phyloP scores from a whole-genome alignment of 2,797 vertebrate species.

The Danio albolineatus region DNA sequence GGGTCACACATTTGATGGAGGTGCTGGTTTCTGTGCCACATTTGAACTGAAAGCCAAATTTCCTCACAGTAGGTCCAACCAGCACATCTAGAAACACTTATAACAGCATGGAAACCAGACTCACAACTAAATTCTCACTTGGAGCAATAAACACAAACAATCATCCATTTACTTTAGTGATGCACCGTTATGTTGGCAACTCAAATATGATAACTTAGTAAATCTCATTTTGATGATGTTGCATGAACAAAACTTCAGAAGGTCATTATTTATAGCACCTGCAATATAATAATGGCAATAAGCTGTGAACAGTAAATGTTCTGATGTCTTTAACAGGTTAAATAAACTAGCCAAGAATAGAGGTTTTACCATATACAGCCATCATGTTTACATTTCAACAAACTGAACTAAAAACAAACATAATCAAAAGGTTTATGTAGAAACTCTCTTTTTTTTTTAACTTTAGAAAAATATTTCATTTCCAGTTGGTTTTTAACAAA shows the following conservation, averaged over 20 bases:
- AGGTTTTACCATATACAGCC: neutral
- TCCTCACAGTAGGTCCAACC: neutral
- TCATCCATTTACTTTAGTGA: neutral
- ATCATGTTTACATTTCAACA: neutral
- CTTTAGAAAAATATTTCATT: too few relatives aligned
- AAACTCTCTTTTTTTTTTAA: neutral
- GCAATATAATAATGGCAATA: neutral
- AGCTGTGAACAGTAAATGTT: neutral
- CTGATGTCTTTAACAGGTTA: neutral
- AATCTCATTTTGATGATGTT: neutral
- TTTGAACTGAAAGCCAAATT: constrained; percentile 5
- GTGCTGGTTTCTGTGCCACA: neutral
- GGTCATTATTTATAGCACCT: too few relatives aligned
- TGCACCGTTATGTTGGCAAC: neutral
- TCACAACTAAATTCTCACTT: neutral
- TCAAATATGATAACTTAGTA: neutral
- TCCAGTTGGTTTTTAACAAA: too few relatives aligned
- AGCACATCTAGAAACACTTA: neutral
- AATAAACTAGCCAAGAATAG: neutral
- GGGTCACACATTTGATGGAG: neutral
- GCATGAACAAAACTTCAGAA: neutral
- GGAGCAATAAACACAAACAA: neutral
- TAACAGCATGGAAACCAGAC: neutral
- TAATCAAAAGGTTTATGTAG: neutral
- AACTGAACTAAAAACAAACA: neutral